These are phyloP conservation scores for Pristionchus japonicus DNA, from an alignment of 2,888 invertebrate species.

Conservation along the genomic window DNA sequence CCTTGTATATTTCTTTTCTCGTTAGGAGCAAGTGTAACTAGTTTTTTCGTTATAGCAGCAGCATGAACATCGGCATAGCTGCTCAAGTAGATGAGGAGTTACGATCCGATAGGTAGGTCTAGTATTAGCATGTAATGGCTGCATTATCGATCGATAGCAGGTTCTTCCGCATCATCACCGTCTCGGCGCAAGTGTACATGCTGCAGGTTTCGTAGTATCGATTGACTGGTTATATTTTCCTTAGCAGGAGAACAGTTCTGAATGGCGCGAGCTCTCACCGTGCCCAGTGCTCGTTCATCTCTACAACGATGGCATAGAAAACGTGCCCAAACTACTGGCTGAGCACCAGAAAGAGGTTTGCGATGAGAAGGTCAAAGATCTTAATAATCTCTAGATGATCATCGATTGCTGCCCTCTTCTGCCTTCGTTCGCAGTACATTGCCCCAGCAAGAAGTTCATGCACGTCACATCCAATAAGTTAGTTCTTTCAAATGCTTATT, in stretches of 20 bases:
- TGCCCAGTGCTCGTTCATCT: constrained; percentile 46
- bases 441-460: constrained; percentile 48
- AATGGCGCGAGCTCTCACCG: constrained; percentile 42
- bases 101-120: constrained; percentile 29
- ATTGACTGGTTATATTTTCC: background rate
- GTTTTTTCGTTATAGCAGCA: background rate
- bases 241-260: constrained; percentile 45
- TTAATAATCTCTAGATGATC: background rate
- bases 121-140: too few species aligned
- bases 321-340: constrained; percentile 32
- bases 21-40: background rate
- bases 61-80: constrained; percentile 42
- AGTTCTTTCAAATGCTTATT: background rate
- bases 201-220: constrained; percentile 6
- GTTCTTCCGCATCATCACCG: constrained; percentile 38
- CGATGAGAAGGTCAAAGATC: background rate
- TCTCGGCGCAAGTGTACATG: constrained; percentile 40
- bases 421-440: constrained; percentile 44
- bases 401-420: constrained; percentile 38
- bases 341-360: constrained; percentile 17
- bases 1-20: background rate
- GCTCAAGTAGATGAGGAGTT: constrained; percentile 45
- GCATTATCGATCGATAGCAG: background rate
- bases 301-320: constrained; percentile 34
- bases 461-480: constrained; percentile 44